Conservation (phyloP, 2,888 invertebrate species). For the Epirrita christyi region DNA sequence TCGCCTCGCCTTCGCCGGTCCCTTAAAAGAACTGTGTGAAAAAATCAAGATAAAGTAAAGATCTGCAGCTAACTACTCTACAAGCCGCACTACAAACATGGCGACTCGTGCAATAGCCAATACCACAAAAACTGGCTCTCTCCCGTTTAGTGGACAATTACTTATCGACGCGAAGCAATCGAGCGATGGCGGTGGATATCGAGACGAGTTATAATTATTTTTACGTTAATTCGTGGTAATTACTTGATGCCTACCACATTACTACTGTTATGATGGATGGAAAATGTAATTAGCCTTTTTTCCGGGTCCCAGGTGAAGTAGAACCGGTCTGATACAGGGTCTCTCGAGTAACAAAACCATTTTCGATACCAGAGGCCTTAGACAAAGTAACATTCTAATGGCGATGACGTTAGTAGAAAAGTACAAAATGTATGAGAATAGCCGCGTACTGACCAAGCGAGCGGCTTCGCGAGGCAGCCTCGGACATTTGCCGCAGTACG, state of each 20-base stretch:
- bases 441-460: too few species aligned
- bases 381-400: too few species aligned
- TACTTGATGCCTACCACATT: conserved; percentile 21
- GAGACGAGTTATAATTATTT: conserved; percentile 24
- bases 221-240: conserved; percentile 26
- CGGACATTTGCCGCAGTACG: too few species aligned
- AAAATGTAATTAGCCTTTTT: conserved; percentile 2
- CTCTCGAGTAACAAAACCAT: too few species aligned
- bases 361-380: too few species aligned
- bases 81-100: conserved; percentile 47
- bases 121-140: conserved; percentile 51
- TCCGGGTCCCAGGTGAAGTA: neutral
- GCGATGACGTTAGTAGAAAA: too few species aligned
- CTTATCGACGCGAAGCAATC: conserved; percentile 57
- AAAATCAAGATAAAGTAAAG: neutral
- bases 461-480: too few species aligned
- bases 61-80: conserved; percentile 31
- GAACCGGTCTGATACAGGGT: neutral
- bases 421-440: too few species aligned
- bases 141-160: conserved; percentile 66
- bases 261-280: conserved; percentile 21
- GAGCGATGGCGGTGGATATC: conserved; percentile 29
- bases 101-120: conserved; percentile 34
- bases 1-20: too few species aligned
- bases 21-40: too few species aligned